Base-by-base conservation (phyloP, 2,797 vertebrate species). In the Acanthiza pusilla region DNA sequence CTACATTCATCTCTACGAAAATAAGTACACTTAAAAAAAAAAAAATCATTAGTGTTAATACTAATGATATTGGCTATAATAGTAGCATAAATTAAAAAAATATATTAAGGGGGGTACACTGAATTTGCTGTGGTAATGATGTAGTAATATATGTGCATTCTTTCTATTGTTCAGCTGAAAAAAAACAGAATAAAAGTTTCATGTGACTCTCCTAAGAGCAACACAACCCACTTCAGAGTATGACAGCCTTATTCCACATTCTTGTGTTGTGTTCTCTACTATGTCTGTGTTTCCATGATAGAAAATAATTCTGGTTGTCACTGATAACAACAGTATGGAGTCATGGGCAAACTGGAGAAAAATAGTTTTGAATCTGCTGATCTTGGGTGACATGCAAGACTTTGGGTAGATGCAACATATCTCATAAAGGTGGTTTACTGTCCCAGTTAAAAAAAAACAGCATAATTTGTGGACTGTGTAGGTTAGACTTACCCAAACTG, bases 381-480 rank as follows among this genome's bases (percentile, higher is more conserved):
- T 79, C 87, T 48, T 89, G 79, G 32, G 84, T 85, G 91, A 96
- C 13, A 53, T 36, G 42, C 60, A 89, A 91, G 77, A 86, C n/a
- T 40, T 78, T 94, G 91, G 73, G 86, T 84, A 57, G 85, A 94
- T 80, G 81, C 47, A 80, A 73, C 4, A 1, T 92, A 96, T 75
- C 85, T 97, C 92, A 94, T 97, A 96, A 95, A 78, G 82, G 62
- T 60, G 87, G 96, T 96, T 96, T 97, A 96, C 96, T 81, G 48
- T 68, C 57, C 45, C 72, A 87, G 84, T 94, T 96, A 53, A 94
- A 95, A 97, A 93, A 96, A 95, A 92, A 36, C 88, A 95, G 90
- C 94, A 85, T 94, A 96, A 96, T 96, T 78, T 94, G 77, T 95
- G 58, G 89, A 89, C 72, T 93, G 23, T 77, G 38, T 66, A 16